Conservation (phyloP, 30 jellyfish, hydroid and myxozoan genomes). For the Aurelia sp. region DNA sequence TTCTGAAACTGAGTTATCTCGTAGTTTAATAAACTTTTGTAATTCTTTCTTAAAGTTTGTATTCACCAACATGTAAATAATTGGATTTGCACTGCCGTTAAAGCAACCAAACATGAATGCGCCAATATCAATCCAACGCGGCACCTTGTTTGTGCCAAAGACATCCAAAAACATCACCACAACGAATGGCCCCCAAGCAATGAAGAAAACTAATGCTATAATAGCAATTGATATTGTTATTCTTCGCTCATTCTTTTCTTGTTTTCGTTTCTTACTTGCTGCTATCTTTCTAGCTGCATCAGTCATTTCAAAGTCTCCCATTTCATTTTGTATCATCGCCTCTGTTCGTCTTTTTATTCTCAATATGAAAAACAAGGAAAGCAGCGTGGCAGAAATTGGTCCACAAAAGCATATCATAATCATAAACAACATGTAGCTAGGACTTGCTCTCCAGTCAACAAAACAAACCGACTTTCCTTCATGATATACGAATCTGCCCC, state of each 20-base stretch:
- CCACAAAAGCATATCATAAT: constrained; percentile 73
- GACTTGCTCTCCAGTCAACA: constrained; percentile 66
- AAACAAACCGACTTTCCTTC: constrained; percentile 58
- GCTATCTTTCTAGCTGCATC: no score
- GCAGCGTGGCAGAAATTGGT: constrained; percentile 69
- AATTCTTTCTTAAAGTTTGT: constrained; percentile 39
- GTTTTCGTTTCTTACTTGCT: no score
- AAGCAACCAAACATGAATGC: constrained; percentile 47
- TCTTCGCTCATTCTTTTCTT: no score
- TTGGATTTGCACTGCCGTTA: constrained; percentile 73
- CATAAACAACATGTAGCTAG: constrained; percentile 71
- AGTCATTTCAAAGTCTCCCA: no score
- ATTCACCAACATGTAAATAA: constrained; percentile 57
- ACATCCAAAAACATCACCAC: constrained; percentile 45
- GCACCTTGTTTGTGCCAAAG: constrained; percentile 3
- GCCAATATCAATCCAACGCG: constrained; percentile 37
- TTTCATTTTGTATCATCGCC: not conserved
- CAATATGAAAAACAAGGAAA: constrained; percentile 34
- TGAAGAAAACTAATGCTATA: constrained; percentile 23
- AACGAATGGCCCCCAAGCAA: constrained; percentile 74
- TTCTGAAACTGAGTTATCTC: no score
- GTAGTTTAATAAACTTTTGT: no score
- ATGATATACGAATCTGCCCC: constrained; percentile 65
- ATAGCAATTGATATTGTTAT: constrained; percentile 12
- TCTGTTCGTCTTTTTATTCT: constrained; percentile 16